A percentile compares a stretch with the other conserved stretches of the same genome.
Evolutionary conservation across 1,140 invertebrate genomes (phyloP).

Genomic region (Campoletis sonorensis): DNA sequence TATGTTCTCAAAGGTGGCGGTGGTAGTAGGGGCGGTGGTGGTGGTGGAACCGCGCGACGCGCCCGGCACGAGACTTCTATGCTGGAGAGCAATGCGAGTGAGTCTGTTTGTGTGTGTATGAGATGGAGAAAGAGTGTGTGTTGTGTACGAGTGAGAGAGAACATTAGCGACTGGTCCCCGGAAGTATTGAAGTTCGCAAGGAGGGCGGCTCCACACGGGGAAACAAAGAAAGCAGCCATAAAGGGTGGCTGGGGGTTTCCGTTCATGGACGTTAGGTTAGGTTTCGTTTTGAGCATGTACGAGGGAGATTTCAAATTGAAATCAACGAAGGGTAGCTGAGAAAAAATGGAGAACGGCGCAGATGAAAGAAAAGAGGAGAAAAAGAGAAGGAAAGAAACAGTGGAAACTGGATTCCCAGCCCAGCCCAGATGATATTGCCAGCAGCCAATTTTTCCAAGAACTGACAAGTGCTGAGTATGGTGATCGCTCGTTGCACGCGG

Average conservation of each 20-base stretch:
- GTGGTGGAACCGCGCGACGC: constrained; percentile 21
- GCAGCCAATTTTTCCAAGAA: not conserved
- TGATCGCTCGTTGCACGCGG: not conserved
- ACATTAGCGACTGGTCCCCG: not conserved
- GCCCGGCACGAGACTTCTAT: constrained; percentile 19
- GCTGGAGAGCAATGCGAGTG: constrained; percentile 18
- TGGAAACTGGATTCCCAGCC: not conserved
- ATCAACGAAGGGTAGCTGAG: not conserved
- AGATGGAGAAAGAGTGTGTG: too few relatives aligned
- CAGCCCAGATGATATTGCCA: not conserved
- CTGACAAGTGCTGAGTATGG: not conserved
- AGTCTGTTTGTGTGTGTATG: not conserved
- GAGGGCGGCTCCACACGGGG: constrained; percentile 12
- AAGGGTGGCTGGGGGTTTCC: not conserved
- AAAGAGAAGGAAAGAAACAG: not conserved
- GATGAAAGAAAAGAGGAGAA: not conserved
- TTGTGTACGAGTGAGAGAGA: constrained; percentile 1
- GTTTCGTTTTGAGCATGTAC: not conserved
- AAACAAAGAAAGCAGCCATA: not conserved
- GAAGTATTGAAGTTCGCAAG: constrained; percentile 16
- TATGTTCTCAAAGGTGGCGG: constrained; percentile 16
- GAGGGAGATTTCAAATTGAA: not conserved
- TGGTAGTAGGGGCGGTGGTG: constrained; percentile 22
- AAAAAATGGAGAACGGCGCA: not conserved
- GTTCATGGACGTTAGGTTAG: not conserved